Base-by-base conservation (phyloP, 2,797 vertebrate species). In the Toxotes lorentzi region DNA sequence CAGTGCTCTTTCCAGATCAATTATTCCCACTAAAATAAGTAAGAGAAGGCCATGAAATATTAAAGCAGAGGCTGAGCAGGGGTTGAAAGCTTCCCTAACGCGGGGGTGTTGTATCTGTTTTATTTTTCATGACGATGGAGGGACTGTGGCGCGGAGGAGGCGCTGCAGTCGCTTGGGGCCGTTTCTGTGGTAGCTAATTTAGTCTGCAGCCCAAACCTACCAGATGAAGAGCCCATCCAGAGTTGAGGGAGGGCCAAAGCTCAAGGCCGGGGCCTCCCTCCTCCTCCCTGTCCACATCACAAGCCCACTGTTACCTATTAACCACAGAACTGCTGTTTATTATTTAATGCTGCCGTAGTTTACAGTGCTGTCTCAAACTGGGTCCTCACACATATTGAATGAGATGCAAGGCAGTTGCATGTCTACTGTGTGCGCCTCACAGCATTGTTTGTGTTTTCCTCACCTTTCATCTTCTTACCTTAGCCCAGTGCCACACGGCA, bases 1-100 rank as follows among this genome's bases (percentile, higher is more conserved):
- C 84, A 70, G 76, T 78, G 82, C 90, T 90, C 87, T 91, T 94
- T 94, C 92, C 89, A 92, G 90, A 93, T 93, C 93, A 94, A 93
- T 94, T 94, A 94, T 94, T 94, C 90, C 88, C 81, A 89, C 92
- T 91, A 92, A 95, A 94, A 94, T 91, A 93, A 94, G 92, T 90
- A 89, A 89, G 90, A 88, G 76, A 84, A 66, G 85, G 70, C 57
- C 82, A 94, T 95, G 85, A 94, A 94, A 94, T 93, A 94, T 95
- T 95, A 85, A 95, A 79, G 83, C 41, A 1, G 75, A 82, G 72
- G 78, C 91, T 83, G 89, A 91, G 88, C 82, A 85, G 83, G 78
- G 91, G 84, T 91, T 94, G 93, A 93, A 93, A 94, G 92, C 93
- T 85, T 93, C 88, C 85, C 88, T 79, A 79, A 84, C 73, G 87